Evolutionary conservation across 2,113 vertebrate species (phyloP).

Genomic region (Cariama cristata): DNA sequence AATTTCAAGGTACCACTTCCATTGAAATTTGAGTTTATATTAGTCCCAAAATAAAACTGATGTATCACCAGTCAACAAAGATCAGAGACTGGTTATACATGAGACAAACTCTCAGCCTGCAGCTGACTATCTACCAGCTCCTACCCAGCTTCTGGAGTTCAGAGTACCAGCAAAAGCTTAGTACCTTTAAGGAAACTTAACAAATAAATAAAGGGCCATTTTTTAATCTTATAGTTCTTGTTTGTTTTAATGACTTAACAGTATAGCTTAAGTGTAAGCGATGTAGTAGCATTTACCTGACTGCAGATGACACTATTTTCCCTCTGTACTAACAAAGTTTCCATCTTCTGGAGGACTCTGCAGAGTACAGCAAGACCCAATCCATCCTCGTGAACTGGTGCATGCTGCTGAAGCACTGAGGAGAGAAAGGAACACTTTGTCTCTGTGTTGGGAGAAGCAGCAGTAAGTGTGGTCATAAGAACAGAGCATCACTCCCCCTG

Average conservation of each 20-base stretch:
- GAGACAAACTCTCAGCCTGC: background rate
- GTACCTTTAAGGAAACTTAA: background rate
- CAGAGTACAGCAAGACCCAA: background rate
- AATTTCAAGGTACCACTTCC: background rate
- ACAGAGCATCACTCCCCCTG: background rate
- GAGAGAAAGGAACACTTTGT: background rate
- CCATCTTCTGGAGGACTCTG: background rate
- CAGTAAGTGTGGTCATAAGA: background rate
- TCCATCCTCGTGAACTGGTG: background rate
- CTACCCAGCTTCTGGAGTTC: background rate
- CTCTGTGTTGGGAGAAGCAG: background rate
- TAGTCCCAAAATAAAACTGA: background rate
- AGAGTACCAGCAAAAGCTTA: background rate
- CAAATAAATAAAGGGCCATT: background rate
- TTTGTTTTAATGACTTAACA: background rate
- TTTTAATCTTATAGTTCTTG: background rate
- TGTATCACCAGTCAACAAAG: background rate
- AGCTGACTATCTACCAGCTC: background rate
- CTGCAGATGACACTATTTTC: background rate
- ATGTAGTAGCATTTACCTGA: background rate
- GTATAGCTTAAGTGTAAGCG: background rate
- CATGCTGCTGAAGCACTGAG: background rate
- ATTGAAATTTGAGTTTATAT: background rate
- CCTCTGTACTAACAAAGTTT: background rate
- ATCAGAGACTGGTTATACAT: background rate